phyloP scores from a whole-genome alignment of 1,140 invertebrate species.

The Heliconius hermathena region DNA sequence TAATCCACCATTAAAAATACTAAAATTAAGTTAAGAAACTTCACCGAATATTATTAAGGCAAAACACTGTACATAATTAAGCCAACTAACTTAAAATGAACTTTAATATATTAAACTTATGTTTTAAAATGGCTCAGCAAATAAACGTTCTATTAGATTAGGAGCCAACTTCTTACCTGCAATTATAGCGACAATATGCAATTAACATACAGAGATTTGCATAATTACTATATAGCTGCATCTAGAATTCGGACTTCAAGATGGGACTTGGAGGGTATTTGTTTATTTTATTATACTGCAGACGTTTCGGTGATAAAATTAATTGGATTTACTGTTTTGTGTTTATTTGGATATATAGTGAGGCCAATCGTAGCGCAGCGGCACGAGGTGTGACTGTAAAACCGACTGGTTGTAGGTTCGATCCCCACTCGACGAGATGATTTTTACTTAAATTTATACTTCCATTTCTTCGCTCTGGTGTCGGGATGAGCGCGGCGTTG shows the following conservation, averaged over 20 bases:
- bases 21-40: background rate
- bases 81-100: background rate
- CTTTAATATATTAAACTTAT: background rate
- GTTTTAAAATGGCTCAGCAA: background rate
- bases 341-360: too few relatives aligned
- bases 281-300: constrained; percentile 1
- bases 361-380: too few relatives aligned
- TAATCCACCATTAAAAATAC: background rate
- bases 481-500: too few relatives aligned
- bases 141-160: background rate
- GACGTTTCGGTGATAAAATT: background rate
- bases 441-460: too few relatives aligned
- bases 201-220: constrained; percentile 8
- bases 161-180: constrained; percentile 11
- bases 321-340: background rate
- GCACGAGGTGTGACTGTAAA: too few relatives aligned
- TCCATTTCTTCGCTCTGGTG: too few relatives aligned
- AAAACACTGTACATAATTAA: background rate
- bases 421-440: too few relatives aligned
- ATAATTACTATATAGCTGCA: constrained; percentile 13
- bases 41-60: constrained; percentile 1
- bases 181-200: constrained; percentile 12
- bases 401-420: too few relatives aligned
- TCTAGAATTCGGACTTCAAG: constrained; percentile 2
- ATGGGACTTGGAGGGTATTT: background rate